Conservation (phyloP, 1,140 invertebrate species). For the Palaemon carinicauda region DNA sequence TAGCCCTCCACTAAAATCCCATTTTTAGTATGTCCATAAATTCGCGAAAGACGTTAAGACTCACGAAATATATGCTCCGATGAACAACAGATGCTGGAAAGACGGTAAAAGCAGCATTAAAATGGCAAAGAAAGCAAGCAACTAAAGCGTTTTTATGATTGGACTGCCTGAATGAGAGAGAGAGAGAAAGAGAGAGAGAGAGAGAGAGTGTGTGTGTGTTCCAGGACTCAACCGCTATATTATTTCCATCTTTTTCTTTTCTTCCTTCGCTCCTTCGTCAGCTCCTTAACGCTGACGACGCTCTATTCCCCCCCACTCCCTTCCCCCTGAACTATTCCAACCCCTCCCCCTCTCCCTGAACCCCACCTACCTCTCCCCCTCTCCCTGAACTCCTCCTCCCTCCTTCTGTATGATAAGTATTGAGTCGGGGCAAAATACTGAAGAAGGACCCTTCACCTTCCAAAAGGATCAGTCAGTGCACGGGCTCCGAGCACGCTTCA, state of each 20-base stretch:
- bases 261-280: background rate
- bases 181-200: background rate
- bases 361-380: background rate
- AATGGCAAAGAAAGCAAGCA: too few relatives aligned
- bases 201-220: background rate
- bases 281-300: background rate
- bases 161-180: background rate
- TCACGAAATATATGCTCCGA: too few relatives aligned
- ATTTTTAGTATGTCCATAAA: too few relatives aligned
- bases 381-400: too few relatives aligned
- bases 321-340: background rate
- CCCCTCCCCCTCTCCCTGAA: background rate
- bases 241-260: background rate
- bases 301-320: background rate
- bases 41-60: too few relatives aligned
- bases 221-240: background rate
- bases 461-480: conserved; percentile 19
- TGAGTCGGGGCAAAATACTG: conserved; percentile 26
- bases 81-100: too few relatives aligned
- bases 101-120: too few relatives aligned
- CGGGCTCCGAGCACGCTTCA: background rate
- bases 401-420: conserved; percentile 18
- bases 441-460: conserved; percentile 12
- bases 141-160: too few relatives aligned
- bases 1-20: too few relatives aligned